Base-by-base conservation (phyloP, 23 tunicate genomes). In the Halocynthia roretzi region DNA sequence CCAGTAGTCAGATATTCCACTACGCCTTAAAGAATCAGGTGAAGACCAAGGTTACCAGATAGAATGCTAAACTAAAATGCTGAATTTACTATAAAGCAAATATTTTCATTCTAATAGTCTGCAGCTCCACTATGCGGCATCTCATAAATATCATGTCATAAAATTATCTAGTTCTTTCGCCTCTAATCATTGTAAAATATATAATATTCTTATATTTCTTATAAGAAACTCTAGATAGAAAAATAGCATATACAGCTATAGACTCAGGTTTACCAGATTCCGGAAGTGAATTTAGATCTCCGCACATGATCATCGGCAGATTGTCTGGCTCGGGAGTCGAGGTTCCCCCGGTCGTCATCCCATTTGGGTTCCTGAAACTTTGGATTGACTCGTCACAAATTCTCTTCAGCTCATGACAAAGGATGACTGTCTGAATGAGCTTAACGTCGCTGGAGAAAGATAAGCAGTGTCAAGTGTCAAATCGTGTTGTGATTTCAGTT, bases 241-340 rank as follows among this genome's bases (percentile, higher is more conserved):
- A 60, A 4, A 60, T 15, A 60, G 1, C n/a, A 60, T 14, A 57
- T 14, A 11, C 11, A 11, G 14, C 14, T 57, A 11, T 15, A 4
- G 18, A 60, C 14, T 12, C 78, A 10, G 56, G 44, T 74, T 49
- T 8, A 83, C 98, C 98, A 5, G 96, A 89, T 14, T 85, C 86
- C 15, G 99, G 99, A 51, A 96, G 71, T 5, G 99, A 96, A 81
- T 96, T 96, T 61, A 90, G 85, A 71, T 96, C 99, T 7, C 99
- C 99, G 56, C 99, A 96, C 21, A 96, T 56, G 12, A 96, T 94
- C 49, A 96, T 71, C 10, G 99, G 97, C 88, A 96, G 81, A 61
- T 88, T 85, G 61, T 87, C 84, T 67, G 81, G 76, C 67, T 83
- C 93, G 70, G 83, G 64, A 19, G 50, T 50, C 22, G 67, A n/a